Percentiles rank a stretch among this genome's conserved stretches.
phyloP scores from a whole-genome alignment of 1,140 invertebrate species.

The Nasonia longicornis region DNA sequence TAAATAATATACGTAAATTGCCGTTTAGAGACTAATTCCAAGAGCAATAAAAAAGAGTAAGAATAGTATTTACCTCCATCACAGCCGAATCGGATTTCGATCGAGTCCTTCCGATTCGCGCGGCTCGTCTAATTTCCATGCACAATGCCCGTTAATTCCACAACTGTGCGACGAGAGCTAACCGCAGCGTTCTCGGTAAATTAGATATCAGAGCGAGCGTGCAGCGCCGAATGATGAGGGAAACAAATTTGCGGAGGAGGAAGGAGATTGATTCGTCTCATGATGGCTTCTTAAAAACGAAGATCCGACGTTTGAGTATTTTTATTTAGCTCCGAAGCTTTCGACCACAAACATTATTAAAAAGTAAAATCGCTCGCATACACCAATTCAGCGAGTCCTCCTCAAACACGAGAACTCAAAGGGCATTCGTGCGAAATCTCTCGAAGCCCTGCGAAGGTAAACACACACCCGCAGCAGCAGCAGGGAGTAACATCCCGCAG shows the following conservation, averaged over 20 bases:
- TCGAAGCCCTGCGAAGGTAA: no score
- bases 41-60: background rate
- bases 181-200: background rate
- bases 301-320: no score
- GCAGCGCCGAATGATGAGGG: background rate
- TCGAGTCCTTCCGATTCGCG: background rate
- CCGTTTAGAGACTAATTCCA: no score
- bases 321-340: no score
- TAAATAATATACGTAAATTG: no score
- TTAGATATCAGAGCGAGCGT: background rate
- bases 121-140: conserved; percentile 32
- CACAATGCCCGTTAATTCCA: conserved; percentile 31
- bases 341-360: no score
- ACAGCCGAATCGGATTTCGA: background rate
- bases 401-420: no score
- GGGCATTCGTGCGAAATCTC: no score
- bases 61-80: background rate
- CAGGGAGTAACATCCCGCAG: background rate
- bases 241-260: background rate
- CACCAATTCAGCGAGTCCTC: no score
- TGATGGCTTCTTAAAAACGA: background rate
- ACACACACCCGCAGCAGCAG: no score
- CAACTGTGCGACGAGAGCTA: background rate
- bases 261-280: background rate
- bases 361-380: no score